Evolutionary conservation across 2,797 vertebrate species (phyloP), one percentile per base, ranked within the genome.

Genomic region (Coranthus polyacanthus): DNA sequence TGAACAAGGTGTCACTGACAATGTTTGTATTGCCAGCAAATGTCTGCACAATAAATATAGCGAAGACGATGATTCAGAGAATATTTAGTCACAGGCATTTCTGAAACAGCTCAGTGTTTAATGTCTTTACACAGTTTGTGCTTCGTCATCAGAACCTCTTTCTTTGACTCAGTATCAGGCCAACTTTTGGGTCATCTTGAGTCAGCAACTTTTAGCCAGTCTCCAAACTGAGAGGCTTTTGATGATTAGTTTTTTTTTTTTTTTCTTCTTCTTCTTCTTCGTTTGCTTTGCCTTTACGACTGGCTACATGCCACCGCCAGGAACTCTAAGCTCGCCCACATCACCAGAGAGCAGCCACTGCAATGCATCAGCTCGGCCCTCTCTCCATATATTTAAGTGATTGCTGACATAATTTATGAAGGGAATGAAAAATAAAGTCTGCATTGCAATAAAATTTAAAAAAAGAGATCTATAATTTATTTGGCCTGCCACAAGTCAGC

Each of bases 401-500:
- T 85, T 62, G 83, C 83, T 80, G 86, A 89, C 84, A 85, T 81
- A 83, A 89, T 92, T 93, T 90, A 90, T 87, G 85, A 84, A 78
- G 65, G 80, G 80, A 81, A 83, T 83, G 84, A 85, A 87, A 88
- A 89, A 85, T 81, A 86, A 84, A 79, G 85, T 78, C 80, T 67
- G 86, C 75, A 61, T 79, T 70, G 87, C 85, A 79, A 85, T 80
- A 79, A 86, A 80, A 82, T 64, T 41, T 18, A n/a, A 17, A 50
- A 72, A 58, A 29, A 59, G 67, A 63, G 67, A 80, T 86, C 74
- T 76, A 72, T 87, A 77, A 90, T 87, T 89, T 87, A 84, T 88
- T 69, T 54, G 64, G 68, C 32, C 79, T 69, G 82, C 82, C 82
- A 75, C 61, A 69, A 75, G 68, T 87, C 80, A 81, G 68, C 70